phyloP scores from a whole-genome alignment of 2,113 vertebrate genomes.

The Corythaixoides concolor region DNA sequence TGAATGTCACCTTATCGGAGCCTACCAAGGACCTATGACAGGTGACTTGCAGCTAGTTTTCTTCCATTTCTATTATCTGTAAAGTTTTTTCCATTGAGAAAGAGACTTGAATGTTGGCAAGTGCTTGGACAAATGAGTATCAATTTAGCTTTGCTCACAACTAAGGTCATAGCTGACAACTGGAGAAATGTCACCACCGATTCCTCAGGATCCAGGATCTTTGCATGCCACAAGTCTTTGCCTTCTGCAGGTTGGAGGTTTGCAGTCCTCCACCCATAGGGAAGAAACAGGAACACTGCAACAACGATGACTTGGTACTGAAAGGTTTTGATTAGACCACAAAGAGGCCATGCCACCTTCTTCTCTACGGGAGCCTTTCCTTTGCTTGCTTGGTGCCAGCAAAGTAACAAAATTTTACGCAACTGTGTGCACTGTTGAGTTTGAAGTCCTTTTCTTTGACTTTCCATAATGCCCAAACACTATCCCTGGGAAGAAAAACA shows the following conservation, averaged over 20 bases:
- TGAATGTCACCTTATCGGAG: not conserved
- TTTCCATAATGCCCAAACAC: not conserved
- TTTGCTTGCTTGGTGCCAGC: not conserved
- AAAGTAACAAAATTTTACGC: not conserved
- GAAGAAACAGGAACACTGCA: not conserved
- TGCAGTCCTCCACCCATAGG: not conserved
- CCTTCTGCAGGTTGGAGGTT: not conserved
- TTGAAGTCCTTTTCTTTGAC: not conserved
- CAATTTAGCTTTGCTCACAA: not conserved
- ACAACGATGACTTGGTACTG: not conserved
- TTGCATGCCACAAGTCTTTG: not conserved
- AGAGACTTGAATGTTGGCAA: not conserved
- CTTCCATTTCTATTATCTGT: not conserved
- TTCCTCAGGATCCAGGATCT: not conserved
- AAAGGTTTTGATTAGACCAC: not conserved
- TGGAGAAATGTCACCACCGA: accelerated
- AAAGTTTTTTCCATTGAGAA: not conserved
- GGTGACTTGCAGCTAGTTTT: not conserved
- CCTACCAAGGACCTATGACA: not conserved
- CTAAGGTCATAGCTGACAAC: not conserved
- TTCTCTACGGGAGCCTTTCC: not conserved
- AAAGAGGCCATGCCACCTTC: not conserved
- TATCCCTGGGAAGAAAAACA: not conserved
- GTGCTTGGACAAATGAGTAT: not conserved
- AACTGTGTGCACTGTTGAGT: accelerated